Evolutionary conservation across 2,113 vertebrate species (phyloP).

Genomic region (Paracyprichromis sp.): DNA sequence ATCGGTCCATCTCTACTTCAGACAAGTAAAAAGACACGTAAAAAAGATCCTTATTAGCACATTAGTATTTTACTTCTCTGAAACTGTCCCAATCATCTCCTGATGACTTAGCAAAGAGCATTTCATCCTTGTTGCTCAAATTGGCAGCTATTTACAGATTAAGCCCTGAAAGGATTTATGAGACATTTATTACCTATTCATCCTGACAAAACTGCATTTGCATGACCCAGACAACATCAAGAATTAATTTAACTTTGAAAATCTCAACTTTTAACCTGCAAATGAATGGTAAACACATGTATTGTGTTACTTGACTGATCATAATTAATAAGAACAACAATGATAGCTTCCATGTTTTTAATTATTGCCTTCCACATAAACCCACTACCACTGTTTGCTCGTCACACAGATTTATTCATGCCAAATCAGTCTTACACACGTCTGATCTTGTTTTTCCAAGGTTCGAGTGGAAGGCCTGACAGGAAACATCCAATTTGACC

Average conservation of each 20-base stretch:
- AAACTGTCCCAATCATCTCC: neutral
- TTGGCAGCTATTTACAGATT: neutral
- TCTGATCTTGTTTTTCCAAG: conserved; percentile 53
- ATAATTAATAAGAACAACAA: neutral
- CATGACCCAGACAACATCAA: neutral
- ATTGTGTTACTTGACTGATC: neutral
- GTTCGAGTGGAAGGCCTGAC: conserved; percentile 94
- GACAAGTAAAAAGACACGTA: neutral
- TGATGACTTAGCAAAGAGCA: neutral
- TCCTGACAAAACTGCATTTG: neutral
- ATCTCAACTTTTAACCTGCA: neutral
- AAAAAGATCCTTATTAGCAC: neutral
- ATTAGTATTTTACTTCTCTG: neutral
- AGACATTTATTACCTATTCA: neutral
- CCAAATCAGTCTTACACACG: neutral
- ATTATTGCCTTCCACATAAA: neutral
- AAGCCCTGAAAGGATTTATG: neutral
- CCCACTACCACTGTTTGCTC: neutral
- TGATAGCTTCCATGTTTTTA: neutral
- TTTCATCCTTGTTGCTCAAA: neutral
- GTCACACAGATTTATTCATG: neutral
- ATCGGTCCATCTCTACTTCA: neutral
- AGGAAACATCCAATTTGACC: conserved; percentile 98
- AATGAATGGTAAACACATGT: neutral
- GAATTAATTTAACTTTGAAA: neutral